These are phyloP conservation scores for Coronaproctus castanopsis DNA, from an alignment of 2,888 invertebrate genomes.

Conservation along the genomic window DNA sequence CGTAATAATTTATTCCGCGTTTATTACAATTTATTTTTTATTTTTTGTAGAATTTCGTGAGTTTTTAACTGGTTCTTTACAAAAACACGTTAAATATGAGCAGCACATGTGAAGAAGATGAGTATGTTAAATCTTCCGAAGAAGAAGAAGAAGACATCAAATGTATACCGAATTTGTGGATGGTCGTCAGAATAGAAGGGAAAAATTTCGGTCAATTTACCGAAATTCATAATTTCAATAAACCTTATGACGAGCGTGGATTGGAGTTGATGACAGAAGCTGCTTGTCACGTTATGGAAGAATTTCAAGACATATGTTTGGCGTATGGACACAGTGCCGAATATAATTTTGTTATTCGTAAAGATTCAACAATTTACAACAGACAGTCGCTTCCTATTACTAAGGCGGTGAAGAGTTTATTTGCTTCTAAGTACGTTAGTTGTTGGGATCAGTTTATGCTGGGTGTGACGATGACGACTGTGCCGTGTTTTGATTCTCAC, in stretches of 20 bases:
- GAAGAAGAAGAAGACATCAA: constrained; percentile 60
- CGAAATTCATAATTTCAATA: constrained; percentile 52
- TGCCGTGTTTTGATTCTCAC: constrained; percentile 81
- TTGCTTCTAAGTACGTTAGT: constrained; percentile 69
- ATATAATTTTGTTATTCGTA: constrained; percentile 75
- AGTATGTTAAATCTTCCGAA: too few species aligned
- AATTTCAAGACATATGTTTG: constrained; percentile 60
- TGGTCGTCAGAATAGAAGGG: constrained; percentile 72
- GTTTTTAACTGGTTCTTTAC: too few species aligned
- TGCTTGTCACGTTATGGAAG: constrained; percentile 60
- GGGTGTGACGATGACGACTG: constrained; percentile 45
- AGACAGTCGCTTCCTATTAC: constrained; percentile 63
- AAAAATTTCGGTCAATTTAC: constrained; percentile 81
- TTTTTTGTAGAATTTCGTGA: too few species aligned
- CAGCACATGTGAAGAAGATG: too few species aligned
- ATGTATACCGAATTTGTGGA: constrained; percentile 70
- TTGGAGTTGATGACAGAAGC: constrained; percentile 72
- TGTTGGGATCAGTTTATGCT: constrained; percentile 67
- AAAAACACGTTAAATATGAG: too few species aligned
- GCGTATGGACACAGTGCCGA: constrained; percentile 93
- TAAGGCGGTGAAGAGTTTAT: constrained; percentile 69
- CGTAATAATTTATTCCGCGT: too few species aligned
- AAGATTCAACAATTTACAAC: constrained; percentile 55
- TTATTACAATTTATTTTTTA: too few species aligned
- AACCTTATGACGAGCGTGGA: constrained; percentile 65